Evolutionary conservation across 2,888 invertebrate species (phyloP).

Genomic region (Melitaea athalia): DNA sequence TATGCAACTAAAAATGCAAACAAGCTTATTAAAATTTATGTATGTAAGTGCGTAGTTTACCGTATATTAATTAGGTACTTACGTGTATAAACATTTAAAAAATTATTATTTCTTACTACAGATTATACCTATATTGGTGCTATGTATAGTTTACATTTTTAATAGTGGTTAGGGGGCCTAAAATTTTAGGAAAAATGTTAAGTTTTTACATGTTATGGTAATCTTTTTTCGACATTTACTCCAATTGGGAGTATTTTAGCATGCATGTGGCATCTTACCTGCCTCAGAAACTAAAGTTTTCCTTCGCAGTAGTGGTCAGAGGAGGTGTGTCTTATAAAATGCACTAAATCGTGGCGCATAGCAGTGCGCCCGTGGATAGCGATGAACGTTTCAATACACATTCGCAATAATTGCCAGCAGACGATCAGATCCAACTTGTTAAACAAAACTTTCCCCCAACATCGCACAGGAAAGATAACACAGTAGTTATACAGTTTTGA

Average conservation of each 20-base stretch:
- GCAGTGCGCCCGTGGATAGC: constrained; percentile 85
- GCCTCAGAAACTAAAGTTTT: constrained; percentile 65
- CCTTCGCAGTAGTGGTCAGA: constrained; percentile 90
- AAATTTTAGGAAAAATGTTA: too few species aligned
- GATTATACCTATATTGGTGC: too few species aligned
- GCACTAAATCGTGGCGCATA: constrained; percentile 89
- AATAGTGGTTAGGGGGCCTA: too few species aligned
- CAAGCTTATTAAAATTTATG: too few species aligned
- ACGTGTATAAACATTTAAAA: too few species aligned
- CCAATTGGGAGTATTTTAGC: not conserved
- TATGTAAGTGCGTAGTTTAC: too few species aligned
- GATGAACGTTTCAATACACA: constrained; percentile 82
- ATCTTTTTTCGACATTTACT: not conserved
- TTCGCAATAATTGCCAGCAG: constrained; percentile 76
- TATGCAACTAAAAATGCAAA: too few species aligned
- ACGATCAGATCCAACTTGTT: constrained; percentile 68
- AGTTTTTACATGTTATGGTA: not conserved
- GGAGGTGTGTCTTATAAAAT: constrained; percentile 89
- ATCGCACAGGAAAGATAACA: constrained; percentile 71
- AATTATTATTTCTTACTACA: too few species aligned
- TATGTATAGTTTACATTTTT: too few species aligned
- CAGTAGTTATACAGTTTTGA: constrained; percentile 67
- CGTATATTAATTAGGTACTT: too few species aligned
- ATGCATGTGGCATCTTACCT: constrained; percentile 13
- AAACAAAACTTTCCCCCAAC: constrained; percentile 73